Evolutionary conservation across 2,888 invertebrate genomes (phyloP).

Genomic region (Rotaria socialis): DNA sequence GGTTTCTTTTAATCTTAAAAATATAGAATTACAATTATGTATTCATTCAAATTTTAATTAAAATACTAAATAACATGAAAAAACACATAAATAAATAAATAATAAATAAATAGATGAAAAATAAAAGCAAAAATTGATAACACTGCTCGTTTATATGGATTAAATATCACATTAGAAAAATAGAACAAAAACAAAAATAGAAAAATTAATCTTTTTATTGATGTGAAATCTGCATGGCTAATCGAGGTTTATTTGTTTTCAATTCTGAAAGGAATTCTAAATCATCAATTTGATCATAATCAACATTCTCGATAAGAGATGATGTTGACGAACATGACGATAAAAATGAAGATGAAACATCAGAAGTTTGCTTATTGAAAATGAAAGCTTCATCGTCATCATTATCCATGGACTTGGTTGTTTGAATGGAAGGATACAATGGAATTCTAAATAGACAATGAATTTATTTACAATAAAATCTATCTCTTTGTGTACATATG

Average conservation of each 20-base stretch:
- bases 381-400: neutral
- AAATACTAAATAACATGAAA: neutral
- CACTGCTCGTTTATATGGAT: neutral
- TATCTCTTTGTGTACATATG: too few species aligned
- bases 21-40: constrained; percentile 4
- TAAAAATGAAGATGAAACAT: neutral
- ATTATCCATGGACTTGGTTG: neutral
- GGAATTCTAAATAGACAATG: neutral
- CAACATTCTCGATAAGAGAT: neutral
- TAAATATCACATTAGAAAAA: neutral
- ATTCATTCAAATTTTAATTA: neutral
- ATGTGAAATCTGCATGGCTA: neutral
- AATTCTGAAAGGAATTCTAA: neutral
- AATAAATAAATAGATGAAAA: neutral
- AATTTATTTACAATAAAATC: neutral
- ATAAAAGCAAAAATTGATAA: neutral
- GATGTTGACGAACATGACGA: neutral
- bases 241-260: neutral
- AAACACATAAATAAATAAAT: neutral
- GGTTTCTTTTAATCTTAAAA: neutral
- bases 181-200: neutral
- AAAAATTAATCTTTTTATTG: neutral
- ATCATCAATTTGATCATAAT: neutral
- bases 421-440: neutral
- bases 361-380: neutral